phyloP scores from a whole-genome alignment of 2,113 vertebrate species.

The Phylloscopus whistleri region DNA sequence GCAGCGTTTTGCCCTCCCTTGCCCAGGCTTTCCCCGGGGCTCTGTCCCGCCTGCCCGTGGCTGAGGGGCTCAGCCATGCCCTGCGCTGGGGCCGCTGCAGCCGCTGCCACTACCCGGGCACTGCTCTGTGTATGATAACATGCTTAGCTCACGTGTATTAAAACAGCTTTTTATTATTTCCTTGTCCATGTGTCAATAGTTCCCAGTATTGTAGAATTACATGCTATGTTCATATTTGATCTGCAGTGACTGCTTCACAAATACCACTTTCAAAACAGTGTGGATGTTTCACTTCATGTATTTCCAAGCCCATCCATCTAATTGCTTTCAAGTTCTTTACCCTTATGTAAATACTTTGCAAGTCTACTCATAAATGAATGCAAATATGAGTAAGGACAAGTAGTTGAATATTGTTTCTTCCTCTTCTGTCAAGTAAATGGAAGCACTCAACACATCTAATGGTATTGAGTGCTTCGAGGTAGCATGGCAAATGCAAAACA shows the following conservation, averaged over 20 bases:
- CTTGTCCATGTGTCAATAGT: background rate
- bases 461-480: background rate
- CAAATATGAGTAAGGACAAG: background rate
- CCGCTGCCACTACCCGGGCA: accelerated
- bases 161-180: background rate
- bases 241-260: background rate
- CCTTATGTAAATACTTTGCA: background rate
- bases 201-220: background rate
- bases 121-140: accelerated
- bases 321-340: background rate
- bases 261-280: background rate
- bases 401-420: background rate
- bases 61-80: background rate
- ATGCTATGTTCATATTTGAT: background rate
- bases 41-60: no score
- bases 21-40: background rate
- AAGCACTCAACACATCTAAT: background rate
- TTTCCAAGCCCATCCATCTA: background rate
- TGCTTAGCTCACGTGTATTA: background rate
- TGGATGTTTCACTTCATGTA: background rate
- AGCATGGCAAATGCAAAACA: background rate
- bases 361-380: background rate
- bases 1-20: background rate
- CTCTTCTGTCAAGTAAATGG: background rate
- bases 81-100: background rate